Base-by-base conservation (phyloP, 2,888 invertebrate species). In the Caenorhabditis panamensis region DNA sequence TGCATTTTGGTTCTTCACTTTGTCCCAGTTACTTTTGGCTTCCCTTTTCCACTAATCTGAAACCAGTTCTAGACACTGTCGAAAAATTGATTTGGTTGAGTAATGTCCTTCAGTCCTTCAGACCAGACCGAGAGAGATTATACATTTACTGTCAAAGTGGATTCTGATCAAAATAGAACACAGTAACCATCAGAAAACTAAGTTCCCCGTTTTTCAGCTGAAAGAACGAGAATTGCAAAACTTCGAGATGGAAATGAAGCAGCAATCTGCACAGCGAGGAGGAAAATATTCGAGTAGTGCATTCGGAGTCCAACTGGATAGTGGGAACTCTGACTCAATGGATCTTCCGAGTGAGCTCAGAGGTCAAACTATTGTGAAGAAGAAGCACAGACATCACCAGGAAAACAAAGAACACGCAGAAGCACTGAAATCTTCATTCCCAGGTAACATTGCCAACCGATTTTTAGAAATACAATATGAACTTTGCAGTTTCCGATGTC, bases 141-240 rank as follows among this genome's bases (percentile, higher is more conserved):
- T 59, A 58, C 31, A 41, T 8, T 24, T 62, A 54, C 51, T 41
- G 72, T 41, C 63, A 72, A 26, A 71, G 37, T 28, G 22, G 22
- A 44, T 71, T 62, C 53, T 41, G 18, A 44, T 61, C 69, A 62
- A 44, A 44, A 62, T 9, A 31, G 31, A 6, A 36, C n/a, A 36
- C 11, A 11, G 36, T 5, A 36, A 36, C 5, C 41, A 47, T 37
- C 41, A 36, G 28, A 41, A 31, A 6, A 6, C 31, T 31, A 31
- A 4, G 4, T 31, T 31, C 28, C n/a, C 51, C n/a, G n/a, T n/a
- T 51, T 64, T 79, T 44, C 73, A 79, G 79, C 53, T 79, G 64
- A 79, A 79, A 69, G 64, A 73, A 64, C 58, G 51, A n/a, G 79
- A 79, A 54, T 41, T 79, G n/a, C 62, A 47, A 20, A 31, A 59